These are phyloP conservation scores for Parus major DNA, from an alignment of 2,113 vertebrate species.

Conservation along the genomic window DNA sequence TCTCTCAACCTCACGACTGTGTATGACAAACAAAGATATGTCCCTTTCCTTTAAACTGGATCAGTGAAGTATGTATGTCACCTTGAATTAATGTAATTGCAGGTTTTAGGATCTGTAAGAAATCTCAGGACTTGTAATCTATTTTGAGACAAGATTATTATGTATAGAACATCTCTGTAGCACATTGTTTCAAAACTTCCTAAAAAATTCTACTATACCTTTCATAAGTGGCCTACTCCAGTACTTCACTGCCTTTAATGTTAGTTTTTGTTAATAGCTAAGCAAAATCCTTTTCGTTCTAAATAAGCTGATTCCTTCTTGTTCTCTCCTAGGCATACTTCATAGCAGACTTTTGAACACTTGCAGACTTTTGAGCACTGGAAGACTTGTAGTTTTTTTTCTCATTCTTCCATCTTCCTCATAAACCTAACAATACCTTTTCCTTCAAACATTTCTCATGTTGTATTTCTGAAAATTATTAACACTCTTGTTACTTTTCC, in stretches of 20 bases:
- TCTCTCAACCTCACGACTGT: background rate
- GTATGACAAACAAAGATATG: background rate
- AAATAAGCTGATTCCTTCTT: background rate
- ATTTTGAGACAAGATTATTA: background rate
- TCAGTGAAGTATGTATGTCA: background rate
- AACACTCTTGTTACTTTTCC: background rate
- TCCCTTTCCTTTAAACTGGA: background rate
- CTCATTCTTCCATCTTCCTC: background rate
- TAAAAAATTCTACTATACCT: background rate
- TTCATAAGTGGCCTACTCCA: background rate
- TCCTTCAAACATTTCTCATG: background rate
- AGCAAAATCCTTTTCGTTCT: background rate
- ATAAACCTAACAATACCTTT: background rate
- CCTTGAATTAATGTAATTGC: background rate
- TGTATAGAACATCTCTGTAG: background rate
- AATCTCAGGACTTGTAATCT: background rate
- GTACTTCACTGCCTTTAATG: background rate
- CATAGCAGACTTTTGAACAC: background rate
- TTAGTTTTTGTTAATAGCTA: background rate
- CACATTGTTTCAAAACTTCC: background rate
- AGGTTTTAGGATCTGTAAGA: background rate
- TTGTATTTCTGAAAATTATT: background rate
- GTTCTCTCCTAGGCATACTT: background rate
- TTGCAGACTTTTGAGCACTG: background rate
- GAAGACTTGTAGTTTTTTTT: background rate